Percentiles rank a stretch among this genome's conserved stretches.
Conservation (phyloP, 2,113 vertebrate genomes). For the Cettia cetti region DNA sequence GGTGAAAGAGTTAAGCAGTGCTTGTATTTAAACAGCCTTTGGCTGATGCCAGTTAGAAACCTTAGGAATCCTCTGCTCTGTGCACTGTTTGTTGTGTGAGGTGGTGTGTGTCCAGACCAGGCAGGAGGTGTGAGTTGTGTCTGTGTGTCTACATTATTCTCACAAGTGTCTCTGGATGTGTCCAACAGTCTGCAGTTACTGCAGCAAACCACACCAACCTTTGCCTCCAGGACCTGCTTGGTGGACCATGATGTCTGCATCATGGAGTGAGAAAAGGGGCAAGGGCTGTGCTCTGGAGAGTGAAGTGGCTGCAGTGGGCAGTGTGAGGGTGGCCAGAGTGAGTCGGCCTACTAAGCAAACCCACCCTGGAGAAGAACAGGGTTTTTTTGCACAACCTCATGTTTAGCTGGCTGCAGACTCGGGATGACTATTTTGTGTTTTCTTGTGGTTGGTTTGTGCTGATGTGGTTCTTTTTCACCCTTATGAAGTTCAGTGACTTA, state of each 20-base stretch:
- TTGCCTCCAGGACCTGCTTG: background rate
- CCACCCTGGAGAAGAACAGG: background rate
- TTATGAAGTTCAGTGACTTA: background rate
- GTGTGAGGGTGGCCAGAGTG: background rate
- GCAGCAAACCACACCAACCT: background rate
- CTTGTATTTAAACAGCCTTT: background rate
- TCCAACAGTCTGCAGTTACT: background rate
- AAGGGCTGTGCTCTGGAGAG: background rate
- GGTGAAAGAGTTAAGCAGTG: background rate
- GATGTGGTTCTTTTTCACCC: background rate
- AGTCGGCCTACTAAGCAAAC: background rate
- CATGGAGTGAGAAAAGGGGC: background rate
- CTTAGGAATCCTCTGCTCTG: background rate
- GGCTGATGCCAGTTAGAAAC: background rate
- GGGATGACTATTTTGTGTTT: background rate
- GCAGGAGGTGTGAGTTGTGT: background rate
- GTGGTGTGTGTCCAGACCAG: background rate
- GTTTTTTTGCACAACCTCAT: background rate
- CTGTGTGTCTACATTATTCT: background rate
- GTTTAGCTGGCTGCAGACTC: background rate
- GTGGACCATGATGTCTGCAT: background rate
- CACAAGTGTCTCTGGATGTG: background rate
- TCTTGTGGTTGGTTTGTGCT: background rate
- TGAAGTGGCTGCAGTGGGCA: background rate
- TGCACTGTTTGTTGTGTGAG: background rate